phyloP scores from a whole-genome alignment of 1,140 invertebrate genomes.

The Armadillidium nasatum region DNA sequence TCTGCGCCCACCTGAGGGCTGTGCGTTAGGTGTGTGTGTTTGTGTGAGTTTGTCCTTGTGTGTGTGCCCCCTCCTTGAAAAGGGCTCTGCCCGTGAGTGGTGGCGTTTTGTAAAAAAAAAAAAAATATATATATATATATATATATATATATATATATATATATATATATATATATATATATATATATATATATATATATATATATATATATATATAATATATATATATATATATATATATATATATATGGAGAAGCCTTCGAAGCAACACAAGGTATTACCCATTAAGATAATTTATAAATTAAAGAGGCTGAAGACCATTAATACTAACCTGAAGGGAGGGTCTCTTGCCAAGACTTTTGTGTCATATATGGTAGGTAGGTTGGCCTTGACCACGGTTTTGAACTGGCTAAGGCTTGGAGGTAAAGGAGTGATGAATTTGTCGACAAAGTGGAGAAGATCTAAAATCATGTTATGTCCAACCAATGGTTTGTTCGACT shows the following conservation, averaged over 20 bases:
- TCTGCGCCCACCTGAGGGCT: too few relatives aligned
- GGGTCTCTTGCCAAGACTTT: slow-evolving; percentile 38
- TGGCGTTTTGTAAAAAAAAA: too few relatives aligned
- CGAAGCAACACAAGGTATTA: background rate
- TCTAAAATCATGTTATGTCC: slow-evolving; percentile 36
- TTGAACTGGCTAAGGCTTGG: slow-evolving; percentile 30
- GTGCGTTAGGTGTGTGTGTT: too few relatives aligned
- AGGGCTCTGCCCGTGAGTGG: too few relatives aligned
- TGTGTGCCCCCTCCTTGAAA: too few relatives aligned
- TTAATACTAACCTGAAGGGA: slow-evolving; percentile 35
- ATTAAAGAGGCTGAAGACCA: too few relatives aligned
- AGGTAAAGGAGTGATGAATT: slow-evolving; percentile 34
- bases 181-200: too few relatives aligned
- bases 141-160: too few relatives aligned
- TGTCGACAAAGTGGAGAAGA: slow-evolving; percentile 35
- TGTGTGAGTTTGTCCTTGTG: too few relatives aligned
- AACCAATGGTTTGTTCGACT: slow-evolving; percentile 24
- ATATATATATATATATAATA: too few relatives aligned
- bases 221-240: background rate
- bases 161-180: too few relatives aligned
- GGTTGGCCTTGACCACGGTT: slow-evolving; percentile 27
- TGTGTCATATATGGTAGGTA: slow-evolving; percentile 40
- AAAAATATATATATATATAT: too few relatives aligned
- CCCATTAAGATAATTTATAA: background rate
- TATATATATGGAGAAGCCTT: background rate